phyloP scores from a whole-genome alignment of 2,113 vertebrate species.

The Mustela lutreola region DNA sequence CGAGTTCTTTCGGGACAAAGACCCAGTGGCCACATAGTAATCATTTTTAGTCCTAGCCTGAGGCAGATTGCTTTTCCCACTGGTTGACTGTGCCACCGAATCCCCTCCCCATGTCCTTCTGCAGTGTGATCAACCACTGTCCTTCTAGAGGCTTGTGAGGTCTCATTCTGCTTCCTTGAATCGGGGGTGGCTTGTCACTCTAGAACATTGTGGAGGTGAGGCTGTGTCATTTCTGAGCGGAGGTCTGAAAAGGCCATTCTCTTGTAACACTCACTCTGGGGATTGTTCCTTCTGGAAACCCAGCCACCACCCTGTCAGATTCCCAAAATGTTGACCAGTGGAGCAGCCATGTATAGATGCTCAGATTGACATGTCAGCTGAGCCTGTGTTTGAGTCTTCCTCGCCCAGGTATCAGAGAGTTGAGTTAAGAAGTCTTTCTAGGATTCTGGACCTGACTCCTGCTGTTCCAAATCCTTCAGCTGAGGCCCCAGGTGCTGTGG shows the following conservation, averaged over 20 bases:
- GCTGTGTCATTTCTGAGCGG: not conserved
- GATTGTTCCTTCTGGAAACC: not conserved
- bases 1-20: not conserved
- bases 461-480: not conserved
- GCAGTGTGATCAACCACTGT: not conserved
- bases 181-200: not conserved
- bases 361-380: not conserved
- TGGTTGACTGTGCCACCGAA: not conserved
- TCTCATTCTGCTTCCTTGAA: not conserved
- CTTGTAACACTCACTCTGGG: not conserved
- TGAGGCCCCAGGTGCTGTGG: not conserved
- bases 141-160: not conserved
- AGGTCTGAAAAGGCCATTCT: not conserved
- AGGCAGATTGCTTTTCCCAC: not conserved
- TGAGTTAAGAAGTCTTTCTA: not conserved
- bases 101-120: not conserved
- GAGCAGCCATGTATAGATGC: not conserved
- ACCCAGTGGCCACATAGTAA: not conserved
- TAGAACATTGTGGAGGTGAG: not conserved
- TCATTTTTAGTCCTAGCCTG: not conserved
- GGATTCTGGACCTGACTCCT: not conserved
- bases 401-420: not conserved
- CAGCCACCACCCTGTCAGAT: not conserved
- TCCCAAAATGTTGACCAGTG: not conserved
- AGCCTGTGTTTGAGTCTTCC: not conserved